Base-by-base conservation (phyloP, 2,888 invertebrate genomes). In the Alcis repandata region DNA sequence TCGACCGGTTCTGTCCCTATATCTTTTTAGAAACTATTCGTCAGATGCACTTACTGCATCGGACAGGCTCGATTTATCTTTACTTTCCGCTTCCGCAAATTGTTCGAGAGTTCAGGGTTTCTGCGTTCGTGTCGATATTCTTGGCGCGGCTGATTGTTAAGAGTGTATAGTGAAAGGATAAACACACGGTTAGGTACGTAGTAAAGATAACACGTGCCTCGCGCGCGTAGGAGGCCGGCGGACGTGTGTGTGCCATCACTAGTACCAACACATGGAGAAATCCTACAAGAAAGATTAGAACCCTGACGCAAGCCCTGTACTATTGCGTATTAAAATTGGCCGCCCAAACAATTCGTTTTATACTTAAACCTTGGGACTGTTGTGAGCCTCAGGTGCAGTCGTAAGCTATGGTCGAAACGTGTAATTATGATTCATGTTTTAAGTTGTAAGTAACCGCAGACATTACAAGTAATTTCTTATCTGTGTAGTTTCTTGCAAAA, bases 131-230 rank as follows among this genome's bases (percentile, higher is more conserved):
- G 40, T 45, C 20, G 19, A 36, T 54, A 38, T 64, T 59, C 64
- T 59, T 49, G 46, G 60, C 52, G 46, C 20, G 46, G 17, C 32
- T 40, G 48, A 73, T 78, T 75, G 62, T 67, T 70, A 67, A 64
- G 58, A 63, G 57, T 72, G 69, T 70, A 70, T 67, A 59, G 70
- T 70, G 69, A 68, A 76, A 72, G 75, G 72, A 75, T 73, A 75
- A 72, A 73, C 78, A 69, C 67, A 74, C 68, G 60, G 59, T 68
- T 65, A 63, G 70, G 69, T 67, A 67, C 68, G 69, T 69, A 75
- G 73, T 75, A 67, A 64, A 76, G 77, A 79, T 79, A 82, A 80
- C 86, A 85, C 85, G 83, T 85, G 87, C 75, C 65, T 65, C 27
- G 64, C 63, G 53, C 57, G 77, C 78, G 80, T 78, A 75, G 77